Evolutionary conservation across 1,140 invertebrate species (phyloP), one percentile per base, ranked within the genome.

Genomic region (Teleogryllus occipitalis): DNA sequence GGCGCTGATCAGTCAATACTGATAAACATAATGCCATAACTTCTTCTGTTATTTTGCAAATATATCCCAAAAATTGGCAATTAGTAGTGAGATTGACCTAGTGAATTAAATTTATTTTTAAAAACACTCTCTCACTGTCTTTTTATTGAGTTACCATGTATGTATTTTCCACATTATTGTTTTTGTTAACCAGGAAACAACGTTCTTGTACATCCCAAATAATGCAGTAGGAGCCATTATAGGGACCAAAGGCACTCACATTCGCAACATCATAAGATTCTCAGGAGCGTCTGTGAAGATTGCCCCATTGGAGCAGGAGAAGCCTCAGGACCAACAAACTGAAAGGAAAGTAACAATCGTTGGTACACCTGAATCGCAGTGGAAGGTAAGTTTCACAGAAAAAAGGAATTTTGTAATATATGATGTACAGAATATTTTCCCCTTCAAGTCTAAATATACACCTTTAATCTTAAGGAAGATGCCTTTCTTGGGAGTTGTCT

Each of bases 221-320:
- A 96, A 95, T 84, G 96, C 96, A 77, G 97, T 99, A 22, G 98
- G 98, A 74, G 97, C 97, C 76, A 97, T 98, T 75, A 99, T 99
- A 83, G 98, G 98, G 78, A 97, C 96, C 15, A 98, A 97, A 85
- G 97, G 97, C 47, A 95, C 95, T 5, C 95, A 98, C 86, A 99
- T 99, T 82, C 93, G 97, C 81, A 98, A 97, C 85, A 98, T 99
- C 82, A 99, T 98, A 84, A 92, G 96, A 83, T 96, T 97, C 86
- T 98, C 97, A 82, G 96, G 95, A 81, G 97, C 97, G 75, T 95
- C 94, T 79, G 95, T 99, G 0, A 97, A 97, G 86, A 97, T 97
- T 81, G 94, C 96, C 7, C 93, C 95, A 0, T 87, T 95, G 39
- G 94, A 96, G 83, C 92, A 92, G 83, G 94, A 94, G 82, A 95